phyloP scores from a whole-genome alignment of 2,888 invertebrate genomes.

The Tolmerus cingulatus region DNA sequence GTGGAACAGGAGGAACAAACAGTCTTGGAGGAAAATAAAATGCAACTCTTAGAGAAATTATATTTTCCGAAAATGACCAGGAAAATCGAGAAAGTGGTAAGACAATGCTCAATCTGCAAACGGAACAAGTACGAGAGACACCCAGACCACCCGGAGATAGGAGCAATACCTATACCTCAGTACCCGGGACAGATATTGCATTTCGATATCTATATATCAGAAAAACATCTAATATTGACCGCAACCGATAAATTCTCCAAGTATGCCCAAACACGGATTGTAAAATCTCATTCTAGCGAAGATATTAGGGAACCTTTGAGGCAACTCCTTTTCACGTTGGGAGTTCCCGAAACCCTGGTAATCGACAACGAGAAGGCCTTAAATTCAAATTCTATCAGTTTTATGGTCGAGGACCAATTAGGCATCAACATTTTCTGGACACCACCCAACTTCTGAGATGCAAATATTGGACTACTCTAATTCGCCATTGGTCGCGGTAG shows the following conservation, averaged over 20 bases:
- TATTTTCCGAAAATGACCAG: constrained; percentile 46
- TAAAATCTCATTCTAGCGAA: constrained; percentile 34
- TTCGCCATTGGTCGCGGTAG: constrained; percentile 38
- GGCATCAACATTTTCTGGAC: constrained; percentile 29
- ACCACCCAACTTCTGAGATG: constrained; percentile 8
- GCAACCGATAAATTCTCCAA: constrained; percentile 43
- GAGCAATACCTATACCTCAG: constrained; percentile 43
- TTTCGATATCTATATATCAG: constrained; percentile 43
- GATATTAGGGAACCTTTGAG: constrained; percentile 44
- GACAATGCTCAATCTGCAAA: constrained; percentile 44
- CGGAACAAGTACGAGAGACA: constrained; percentile 44
- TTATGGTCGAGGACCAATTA: constrained; percentile 43
- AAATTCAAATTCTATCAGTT: constrained; percentile 41
- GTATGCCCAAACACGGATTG: neutral
- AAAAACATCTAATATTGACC: constrained; percentile 40
- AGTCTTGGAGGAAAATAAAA: neutral
- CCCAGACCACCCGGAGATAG: constrained; percentile 41
- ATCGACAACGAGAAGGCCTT: constrained; percentile 48
- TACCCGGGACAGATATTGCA: constrained; percentile 46
- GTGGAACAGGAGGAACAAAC: neutral
- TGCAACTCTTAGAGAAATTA: constrained; percentile 34
- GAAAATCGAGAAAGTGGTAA: constrained; percentile 43
- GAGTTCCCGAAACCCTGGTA: constrained; percentile 46
- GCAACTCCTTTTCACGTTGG: constrained; percentile 45
- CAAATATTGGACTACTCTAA: constrained; percentile 43